Conservation (phyloP, 2,113 vertebrate species). For the Gavialis gangeticus region DNA sequence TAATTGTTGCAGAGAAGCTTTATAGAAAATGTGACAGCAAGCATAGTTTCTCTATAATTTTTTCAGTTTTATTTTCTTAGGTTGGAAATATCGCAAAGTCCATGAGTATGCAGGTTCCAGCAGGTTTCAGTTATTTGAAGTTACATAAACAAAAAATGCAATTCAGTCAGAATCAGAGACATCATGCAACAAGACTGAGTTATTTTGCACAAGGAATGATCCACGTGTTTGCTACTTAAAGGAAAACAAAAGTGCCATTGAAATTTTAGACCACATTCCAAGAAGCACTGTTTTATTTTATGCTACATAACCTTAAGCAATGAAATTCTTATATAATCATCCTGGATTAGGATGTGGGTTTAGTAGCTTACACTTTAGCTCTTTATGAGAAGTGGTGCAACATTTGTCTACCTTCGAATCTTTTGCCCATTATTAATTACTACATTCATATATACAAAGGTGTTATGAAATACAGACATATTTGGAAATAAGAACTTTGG, state of each 20-base stretch:
- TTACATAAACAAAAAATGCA: neutral
- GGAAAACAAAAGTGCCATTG: neutral
- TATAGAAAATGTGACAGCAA: neutral
- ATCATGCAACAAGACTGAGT: slow-evolving; percentile 7
- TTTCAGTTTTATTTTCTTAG: neutral
- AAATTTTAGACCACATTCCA: neutral
- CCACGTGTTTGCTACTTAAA: neutral
- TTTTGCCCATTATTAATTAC: neutral
- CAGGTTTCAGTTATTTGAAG: slow-evolving; percentile 9
- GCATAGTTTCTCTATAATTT: accelerated
- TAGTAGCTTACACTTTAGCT: neutral
- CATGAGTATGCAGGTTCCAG: neutral
- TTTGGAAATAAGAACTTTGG: neutral
- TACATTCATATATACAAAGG: neutral
- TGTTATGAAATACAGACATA: neutral
- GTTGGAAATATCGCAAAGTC: neutral
- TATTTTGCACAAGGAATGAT: slow-evolving; percentile 43
- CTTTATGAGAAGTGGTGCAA: neutral
- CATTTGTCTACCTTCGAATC: neutral
- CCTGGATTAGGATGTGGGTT: neutral
- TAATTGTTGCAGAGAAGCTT: neutral
- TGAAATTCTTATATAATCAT: neutral
- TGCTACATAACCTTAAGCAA: neutral
- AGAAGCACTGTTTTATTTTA: neutral
- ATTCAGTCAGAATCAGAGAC: neutral